These are phyloP conservation scores for Lepidurus couesii DNA, from an alignment of 1,140 invertebrate species.

Conservation along the genomic window DNA sequence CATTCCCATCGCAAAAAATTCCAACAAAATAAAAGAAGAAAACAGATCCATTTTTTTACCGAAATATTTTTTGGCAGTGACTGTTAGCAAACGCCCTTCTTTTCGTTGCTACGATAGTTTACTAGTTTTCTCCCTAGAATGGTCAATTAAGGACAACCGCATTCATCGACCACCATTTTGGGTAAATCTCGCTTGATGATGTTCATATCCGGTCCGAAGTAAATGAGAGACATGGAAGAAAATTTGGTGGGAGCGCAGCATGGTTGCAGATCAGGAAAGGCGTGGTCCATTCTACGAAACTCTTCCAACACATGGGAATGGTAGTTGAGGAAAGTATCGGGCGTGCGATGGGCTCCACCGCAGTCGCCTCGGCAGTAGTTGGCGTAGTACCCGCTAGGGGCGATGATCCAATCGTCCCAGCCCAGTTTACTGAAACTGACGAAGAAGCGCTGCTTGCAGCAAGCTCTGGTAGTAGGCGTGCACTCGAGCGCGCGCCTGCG, in stretches of 20 bases:
- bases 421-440: conserved; percentile 83
- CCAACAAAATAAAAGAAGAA: not conserved
- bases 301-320: conserved; percentile 86
- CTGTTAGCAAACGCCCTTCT: not conserved
- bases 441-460: conserved; percentile 85
- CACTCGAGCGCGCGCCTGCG: conserved; percentile 76
- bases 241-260: conserved; percentile 93
- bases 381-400: conserved; percentile 77
- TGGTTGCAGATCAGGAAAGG: conserved; percentile 63
- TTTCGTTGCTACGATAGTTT: not conserved
- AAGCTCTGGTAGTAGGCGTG: conserved; percentile 65
- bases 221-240: conserved; percentile 85
- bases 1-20: not conserved
- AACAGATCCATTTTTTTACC: not conserved
- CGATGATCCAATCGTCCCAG: conserved; percentile 94
- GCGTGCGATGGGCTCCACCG: conserved; percentile 60
- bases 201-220: conserved; percentile 82
- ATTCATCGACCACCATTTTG: conserved; percentile 94
- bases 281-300: conserved; percentile 65
- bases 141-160: conserved; percentile 71
- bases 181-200: conserved; percentile 90
- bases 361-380: conserved; percentile 90
- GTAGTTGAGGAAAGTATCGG: conserved; percentile 76
- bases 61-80: conserved; percentile 2
- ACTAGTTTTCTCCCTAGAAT: not conserved